Evolutionary conservation across 2,888 invertebrate species (phyloP).

Genomic region (Pelosia muscerda): DNA sequence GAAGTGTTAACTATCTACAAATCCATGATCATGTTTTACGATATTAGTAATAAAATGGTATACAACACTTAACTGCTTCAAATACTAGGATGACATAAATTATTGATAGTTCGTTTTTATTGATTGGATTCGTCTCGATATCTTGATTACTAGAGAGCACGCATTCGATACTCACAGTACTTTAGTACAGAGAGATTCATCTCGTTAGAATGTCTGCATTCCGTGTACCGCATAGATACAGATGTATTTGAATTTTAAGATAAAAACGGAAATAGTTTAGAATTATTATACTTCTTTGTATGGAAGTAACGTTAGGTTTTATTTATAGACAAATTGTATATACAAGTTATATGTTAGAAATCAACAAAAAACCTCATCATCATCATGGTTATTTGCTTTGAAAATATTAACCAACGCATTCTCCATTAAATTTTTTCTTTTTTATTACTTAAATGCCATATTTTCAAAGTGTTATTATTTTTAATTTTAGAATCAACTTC

Average conservation of each 20-base stretch:
- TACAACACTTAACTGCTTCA: slow-evolving; percentile 28
- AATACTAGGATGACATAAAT: slow-evolving; percentile 38
- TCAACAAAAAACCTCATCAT: too few relatives aligned
- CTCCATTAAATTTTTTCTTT: too few relatives aligned
- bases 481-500: background rate
- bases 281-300: too few relatives aligned
- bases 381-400: too few relatives aligned
- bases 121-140: slow-evolving; percentile 37
- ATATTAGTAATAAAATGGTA: slow-evolving; percentile 42
- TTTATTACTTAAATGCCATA: too few relatives aligned
- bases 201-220: slow-evolving; percentile 13
- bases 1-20: slow-evolving; percentile 40
- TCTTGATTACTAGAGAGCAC: slow-evolving; percentile 33
- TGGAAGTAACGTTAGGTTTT: too few relatives aligned
- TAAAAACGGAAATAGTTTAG: slow-evolving; percentile 3
- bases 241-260: slow-evolving; percentile 11
- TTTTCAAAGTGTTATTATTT: too few relatives aligned
- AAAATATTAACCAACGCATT: too few relatives aligned
- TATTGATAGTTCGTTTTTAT: slow-evolving; percentile 38
- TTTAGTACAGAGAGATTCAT: slow-evolving; percentile 1
- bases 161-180: slow-evolving; percentile 26
- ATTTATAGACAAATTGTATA: too few relatives aligned
- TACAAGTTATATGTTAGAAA: too few relatives aligned
- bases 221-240: slow-evolving; percentile 3
- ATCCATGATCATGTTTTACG: slow-evolving; percentile 41